Conservation (phyloP, 2,797 vertebrate species). For the Numenius phaeopus region DNA sequence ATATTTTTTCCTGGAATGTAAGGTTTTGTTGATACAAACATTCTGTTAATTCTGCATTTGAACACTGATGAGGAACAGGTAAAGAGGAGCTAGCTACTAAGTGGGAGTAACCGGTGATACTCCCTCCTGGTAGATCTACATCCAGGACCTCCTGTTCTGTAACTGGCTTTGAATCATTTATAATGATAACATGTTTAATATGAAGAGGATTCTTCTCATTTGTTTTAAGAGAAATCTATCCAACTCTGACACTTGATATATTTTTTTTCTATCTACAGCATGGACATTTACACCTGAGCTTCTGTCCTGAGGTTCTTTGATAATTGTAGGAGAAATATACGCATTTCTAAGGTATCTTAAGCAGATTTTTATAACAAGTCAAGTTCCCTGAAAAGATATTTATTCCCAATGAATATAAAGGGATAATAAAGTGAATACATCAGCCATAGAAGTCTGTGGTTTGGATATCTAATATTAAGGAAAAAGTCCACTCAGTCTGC, state of each 20-base stretch:
- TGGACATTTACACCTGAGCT: background rate
- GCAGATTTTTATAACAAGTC: background rate
- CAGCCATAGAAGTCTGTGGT: background rate
- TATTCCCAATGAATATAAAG: background rate
- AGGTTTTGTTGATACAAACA: background rate
- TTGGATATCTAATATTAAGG: background rate
- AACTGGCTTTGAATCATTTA: background rate
- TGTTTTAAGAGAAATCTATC: background rate
- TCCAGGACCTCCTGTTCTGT: background rate
- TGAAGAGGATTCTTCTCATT: background rate
- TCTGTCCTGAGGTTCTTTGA: background rate
- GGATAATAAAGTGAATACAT: background rate
- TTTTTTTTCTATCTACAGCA: background rate
- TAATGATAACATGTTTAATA: background rate
- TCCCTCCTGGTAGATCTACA: background rate
- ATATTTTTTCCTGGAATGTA: background rate
- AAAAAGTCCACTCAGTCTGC: background rate
- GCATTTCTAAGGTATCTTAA: background rate
- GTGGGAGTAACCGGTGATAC: accelerated
- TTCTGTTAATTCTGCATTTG: background rate
- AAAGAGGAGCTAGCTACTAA: background rate
- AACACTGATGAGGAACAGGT: background rate
- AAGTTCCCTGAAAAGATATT: background rate
- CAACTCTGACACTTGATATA: background rate
- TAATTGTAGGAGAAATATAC: background rate